Conservation (phyloP, 2,888 invertebrate genomes). For the Callyntrura guangdongensis region DNA sequence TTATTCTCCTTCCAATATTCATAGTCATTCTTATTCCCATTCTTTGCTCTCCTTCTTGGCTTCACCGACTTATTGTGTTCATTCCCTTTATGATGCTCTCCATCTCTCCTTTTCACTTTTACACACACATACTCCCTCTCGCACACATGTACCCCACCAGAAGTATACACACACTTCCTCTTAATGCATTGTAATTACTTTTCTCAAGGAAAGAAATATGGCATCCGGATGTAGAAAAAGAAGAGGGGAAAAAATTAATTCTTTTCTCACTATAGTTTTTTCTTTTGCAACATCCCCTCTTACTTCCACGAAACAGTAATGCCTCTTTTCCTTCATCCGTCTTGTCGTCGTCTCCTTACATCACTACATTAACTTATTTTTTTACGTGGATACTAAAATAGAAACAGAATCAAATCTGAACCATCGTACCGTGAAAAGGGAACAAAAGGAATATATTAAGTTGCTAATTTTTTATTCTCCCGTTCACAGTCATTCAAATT, state of each 20-base stretch:
- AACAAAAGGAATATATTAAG: slow-evolving; percentile 51
- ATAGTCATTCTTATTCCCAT: slow-evolving; percentile 37
- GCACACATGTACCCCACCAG: background rate
- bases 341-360: slow-evolving; percentile 41
- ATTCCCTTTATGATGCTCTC: background rate
- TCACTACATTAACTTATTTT: slow-evolving; percentile 52
- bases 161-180: slow-evolving; percentile 26
- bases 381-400: slow-evolving; percentile 19
- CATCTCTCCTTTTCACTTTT: too few species aligned
- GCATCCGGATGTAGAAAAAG: slow-evolving; percentile 42
- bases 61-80: background rate
- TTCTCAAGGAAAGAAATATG: slow-evolving; percentile 60
- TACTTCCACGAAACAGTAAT: slow-evolving; percentile 36
- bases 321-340: slow-evolving; percentile 28
- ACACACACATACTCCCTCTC: too few species aligned
- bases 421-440: slow-evolving; percentile 40
- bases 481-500: background rate
- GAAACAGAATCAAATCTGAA: slow-evolving; percentile 7
- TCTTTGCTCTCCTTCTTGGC: background rate
- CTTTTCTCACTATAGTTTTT: slow-evolving; percentile 8
- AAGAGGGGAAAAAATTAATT: slow-evolving; percentile 26
- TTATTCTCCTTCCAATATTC: slow-evolving; percentile 33
- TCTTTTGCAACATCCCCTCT: background rate
- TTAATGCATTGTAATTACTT: slow-evolving; percentile 65
- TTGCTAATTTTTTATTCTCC: background rate